Base-by-base conservation (phyloP, 2,113 vertebrate species). In the Scomber japonicus region DNA sequence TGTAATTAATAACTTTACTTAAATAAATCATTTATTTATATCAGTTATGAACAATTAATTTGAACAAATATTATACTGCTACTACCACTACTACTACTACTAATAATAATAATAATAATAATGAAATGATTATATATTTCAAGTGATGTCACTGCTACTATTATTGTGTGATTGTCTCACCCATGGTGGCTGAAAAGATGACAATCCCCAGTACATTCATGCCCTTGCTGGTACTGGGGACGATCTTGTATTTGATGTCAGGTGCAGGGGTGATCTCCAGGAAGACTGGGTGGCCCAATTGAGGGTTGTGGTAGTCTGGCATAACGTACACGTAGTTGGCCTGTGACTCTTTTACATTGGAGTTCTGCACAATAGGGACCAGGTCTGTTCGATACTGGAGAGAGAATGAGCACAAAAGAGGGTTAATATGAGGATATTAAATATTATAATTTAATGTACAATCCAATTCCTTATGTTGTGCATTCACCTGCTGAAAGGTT, bases 121-220 rank as follows among this genome's bases (percentile, higher is more conserved):
- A 35, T 35, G 8, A 40, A 7, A 40, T 40, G 35, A 40, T 40
- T 9, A 40, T 40, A 40, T 40, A 40, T 40, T 40, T 40, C 35
- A 40, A 40, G 35, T 40, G 8, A 40, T 40, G 9, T 40, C 30
- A 11, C 11, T 4, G 2, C 2, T 8, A 12, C 27, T 14, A 11
- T 48, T 8, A 11, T 3, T 35, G 11, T 21, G 13, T 17, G 21
- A 5, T 2, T 21, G 0, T 54, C 90, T 93, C 90, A 97, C 97
- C 97, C 90, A 97, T 96, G 0, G 96, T 97, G 35, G 96, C 96
- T 0, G 97, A 97, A 91, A 97, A 97, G 92, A 97, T 97, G 72
- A 97, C 97, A 0, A 97, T 97, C 1, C 97, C 97, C 80, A 97
- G 71, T 3, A 97, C 97, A 0, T 97, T 97, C 96, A 97, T 97